These are phyloP conservation scores for Ceryle rudis DNA, from an alignment of 2,797 vertebrate species.

Conservation along the genomic window DNA sequence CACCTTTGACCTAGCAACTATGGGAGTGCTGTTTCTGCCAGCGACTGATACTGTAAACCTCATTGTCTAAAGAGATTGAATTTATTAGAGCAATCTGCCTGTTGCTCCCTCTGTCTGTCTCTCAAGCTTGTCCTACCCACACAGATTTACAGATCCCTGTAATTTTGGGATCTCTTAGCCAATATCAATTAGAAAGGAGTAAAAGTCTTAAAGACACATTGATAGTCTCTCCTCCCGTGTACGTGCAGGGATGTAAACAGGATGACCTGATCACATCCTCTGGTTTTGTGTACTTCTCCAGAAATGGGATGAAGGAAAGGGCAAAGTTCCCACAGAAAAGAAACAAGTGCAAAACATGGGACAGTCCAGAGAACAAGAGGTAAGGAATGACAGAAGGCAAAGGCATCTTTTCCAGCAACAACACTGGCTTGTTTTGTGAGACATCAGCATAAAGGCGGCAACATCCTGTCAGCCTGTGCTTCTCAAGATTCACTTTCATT, in stretches of 20 bases:
- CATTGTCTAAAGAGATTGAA: background rate
- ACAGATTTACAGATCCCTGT: background rate
- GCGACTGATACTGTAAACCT: background rate
- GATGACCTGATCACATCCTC: background rate
- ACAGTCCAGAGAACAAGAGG: background rate
- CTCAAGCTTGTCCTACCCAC: background rate
- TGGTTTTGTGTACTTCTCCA: background rate
- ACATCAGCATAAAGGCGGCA: background rate
- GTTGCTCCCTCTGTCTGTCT: background rate
- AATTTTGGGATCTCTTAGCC: background rate
- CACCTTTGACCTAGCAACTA: slow-evolving; percentile 12
- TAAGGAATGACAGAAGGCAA: background rate
- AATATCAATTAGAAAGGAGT: background rate
- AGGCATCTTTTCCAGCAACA: background rate
- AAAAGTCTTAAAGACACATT: background rate
- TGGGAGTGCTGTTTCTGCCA: background rate
- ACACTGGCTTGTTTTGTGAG: background rate
- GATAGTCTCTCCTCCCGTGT: background rate
- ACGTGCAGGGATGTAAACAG: background rate
- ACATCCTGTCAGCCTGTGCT: background rate
- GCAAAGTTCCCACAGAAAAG: background rate
- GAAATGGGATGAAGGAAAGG: background rate
- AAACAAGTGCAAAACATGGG: background rate
- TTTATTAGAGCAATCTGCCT: background rate
- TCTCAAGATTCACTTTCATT: background rate